These are phyloP conservation scores for Pteropus rufus DNA, from an alignment of 2,797 vertebrate species.

Conservation along the genomic window DNA sequence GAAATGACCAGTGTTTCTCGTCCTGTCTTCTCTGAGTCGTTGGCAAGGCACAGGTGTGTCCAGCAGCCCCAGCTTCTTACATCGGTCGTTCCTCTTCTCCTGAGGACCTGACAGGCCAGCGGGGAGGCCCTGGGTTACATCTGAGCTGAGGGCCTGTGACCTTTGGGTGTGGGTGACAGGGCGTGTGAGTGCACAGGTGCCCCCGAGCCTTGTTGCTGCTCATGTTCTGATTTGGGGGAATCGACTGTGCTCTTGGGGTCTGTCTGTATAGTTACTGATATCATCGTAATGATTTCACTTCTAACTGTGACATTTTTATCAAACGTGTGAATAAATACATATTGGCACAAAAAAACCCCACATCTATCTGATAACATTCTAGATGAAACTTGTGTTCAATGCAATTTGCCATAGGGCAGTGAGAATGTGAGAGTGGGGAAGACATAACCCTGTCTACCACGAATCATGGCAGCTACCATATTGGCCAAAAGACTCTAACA, in stretches of 20 bases:
- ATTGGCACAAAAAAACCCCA: constrained; percentile 51
- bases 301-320: constrained; percentile 70
- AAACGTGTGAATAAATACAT: constrained; percentile 74
- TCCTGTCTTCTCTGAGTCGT: not conserved
- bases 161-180: not conserved
- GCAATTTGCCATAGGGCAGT: not conserved
- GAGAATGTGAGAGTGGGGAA: not conserved
- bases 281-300: constrained; percentile 63
- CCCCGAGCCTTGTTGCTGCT: not conserved
- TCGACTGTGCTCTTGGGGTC: not conserved
- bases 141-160: not conserved
- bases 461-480: not conserved
- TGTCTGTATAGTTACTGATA: constrained; percentile 20
- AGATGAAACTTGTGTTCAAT: not conserved
- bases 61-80: not conserved
- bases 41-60: not conserved
- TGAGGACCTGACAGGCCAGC: not conserved
- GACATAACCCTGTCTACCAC: not conserved
- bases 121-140: not conserved
- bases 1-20: not conserved
- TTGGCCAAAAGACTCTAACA: not conserved
- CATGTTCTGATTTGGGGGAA: not conserved
- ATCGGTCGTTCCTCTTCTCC: not conserved
- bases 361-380: not conserved
- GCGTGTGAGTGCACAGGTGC: not conserved